A percentile compares a stretch with the other conserved stretches of the same genome.
phyloP scores from a whole-genome alignment of 2,797 vertebrate species.

The Sylvilagus floridanus region DNA sequence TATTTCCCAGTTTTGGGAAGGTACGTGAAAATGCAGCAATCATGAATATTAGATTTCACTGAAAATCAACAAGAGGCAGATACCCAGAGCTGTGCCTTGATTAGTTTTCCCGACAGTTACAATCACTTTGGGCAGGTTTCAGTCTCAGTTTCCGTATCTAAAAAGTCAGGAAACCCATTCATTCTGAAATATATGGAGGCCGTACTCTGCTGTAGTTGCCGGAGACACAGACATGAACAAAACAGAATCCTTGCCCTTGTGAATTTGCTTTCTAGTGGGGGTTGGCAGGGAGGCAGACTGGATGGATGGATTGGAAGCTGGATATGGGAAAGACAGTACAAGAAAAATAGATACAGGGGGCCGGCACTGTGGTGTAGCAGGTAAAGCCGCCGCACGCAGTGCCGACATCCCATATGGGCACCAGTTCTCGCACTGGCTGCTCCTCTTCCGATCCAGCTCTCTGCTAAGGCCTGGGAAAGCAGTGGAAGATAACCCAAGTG shows the following conservation, averaged over 20 bases:
- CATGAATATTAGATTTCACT: background rate
- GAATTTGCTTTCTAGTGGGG: background rate
- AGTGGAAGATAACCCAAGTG: too few species aligned
- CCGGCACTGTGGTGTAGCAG: too few species aligned
- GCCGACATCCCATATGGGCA: too few species aligned
- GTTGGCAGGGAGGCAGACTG: background rate
- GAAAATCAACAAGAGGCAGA: background rate
- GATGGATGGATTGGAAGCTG: background rate
- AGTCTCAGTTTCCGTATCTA: conserved; percentile 10
- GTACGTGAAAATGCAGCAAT: background rate
- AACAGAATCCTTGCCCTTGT: background rate
- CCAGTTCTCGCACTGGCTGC: too few species aligned
- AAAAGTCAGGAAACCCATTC: background rate
- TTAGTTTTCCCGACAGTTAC: background rate
- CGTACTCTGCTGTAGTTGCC: background rate
- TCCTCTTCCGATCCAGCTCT: too few species aligned
- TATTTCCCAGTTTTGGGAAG: background rate
- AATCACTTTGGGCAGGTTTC: background rate
- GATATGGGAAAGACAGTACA: background rate
- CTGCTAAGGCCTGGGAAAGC: too few species aligned
- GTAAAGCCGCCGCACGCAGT: too few species aligned
- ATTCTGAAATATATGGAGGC: background rate
- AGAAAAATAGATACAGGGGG: background rate
- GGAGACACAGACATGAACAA: background rate
- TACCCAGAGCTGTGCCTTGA: background rate